Evolutionary conservation across 2,797 vertebrate species (phyloP).

Genomic region (Pangasius krempfi): DNA sequence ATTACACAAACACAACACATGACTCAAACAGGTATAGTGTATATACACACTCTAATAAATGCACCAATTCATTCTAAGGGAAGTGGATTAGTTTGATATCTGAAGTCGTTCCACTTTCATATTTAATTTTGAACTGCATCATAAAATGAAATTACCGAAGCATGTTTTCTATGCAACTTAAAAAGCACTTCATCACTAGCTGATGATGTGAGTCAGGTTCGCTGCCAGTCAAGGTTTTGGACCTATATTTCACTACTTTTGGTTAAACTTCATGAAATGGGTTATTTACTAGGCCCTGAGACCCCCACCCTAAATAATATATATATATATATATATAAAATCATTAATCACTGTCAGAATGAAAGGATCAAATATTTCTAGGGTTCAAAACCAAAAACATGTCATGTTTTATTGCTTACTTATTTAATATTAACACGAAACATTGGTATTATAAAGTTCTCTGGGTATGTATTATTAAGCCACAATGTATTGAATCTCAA

Average conservation of each 20-base stretch:
- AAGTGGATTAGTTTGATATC: background rate
- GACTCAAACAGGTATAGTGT: background rate
- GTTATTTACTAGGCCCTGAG: background rate
- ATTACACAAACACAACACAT: constrained; percentile 3
- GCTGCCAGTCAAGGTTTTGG: background rate
- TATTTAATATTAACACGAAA: background rate
- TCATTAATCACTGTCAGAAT: too few species aligned
- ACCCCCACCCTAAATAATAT: too few species aligned
- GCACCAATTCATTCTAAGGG: background rate
- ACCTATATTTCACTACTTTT: background rate
- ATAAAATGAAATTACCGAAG: background rate
- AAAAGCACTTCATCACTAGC: background rate
- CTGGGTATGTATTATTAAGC: background rate
- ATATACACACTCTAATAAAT: background rate
- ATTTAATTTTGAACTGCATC: background rate
- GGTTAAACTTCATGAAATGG: background rate
- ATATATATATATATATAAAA: too few species aligned
- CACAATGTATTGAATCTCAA: background rate
- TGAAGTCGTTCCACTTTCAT: background rate
- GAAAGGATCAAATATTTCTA: too few species aligned
- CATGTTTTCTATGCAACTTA: constrained; percentile 1
- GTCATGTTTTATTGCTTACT: background rate
- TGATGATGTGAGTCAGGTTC: background rate
- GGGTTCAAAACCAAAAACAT: background rate
- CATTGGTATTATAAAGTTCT: too few species aligned